Base-by-base conservation (phyloP, 2,797 vertebrate species). In the Sebastes nivosus region DNA sequence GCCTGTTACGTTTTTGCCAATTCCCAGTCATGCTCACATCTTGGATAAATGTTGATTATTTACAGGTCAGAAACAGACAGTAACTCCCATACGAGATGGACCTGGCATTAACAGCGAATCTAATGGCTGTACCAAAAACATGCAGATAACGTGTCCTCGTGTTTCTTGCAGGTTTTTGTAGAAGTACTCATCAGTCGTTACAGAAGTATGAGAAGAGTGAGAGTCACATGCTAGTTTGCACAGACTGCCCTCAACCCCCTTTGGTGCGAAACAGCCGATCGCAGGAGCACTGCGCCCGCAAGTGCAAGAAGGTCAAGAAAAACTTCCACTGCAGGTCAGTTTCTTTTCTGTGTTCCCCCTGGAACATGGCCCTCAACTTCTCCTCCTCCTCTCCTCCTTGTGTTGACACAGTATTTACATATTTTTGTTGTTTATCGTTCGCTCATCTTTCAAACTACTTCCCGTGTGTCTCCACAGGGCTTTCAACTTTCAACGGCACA, bases 401-500 rank as follows among this genome's bases (percentile, higher is more conserved):
- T 20, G 64, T 12, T 18, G 54, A 70, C 52, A 4, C 52, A 32
- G 22, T 91, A 93, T 94, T 92, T 93, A 89, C 88, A 92, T 91
- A 83, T 91, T 90, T 92, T 42, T 52, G 10, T 18, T 82, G 78
- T 88, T 92, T 84, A 90, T 89, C 88, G 50, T 58, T 38, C 18
- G 46, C 16, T 83, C 73, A 93, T 94, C 89, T 88, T 87, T 82
- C 77, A 67, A 87, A 87, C 64, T 64, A 38, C 84, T 93, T 92
- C 90, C 88, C 24, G 61, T 81, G 73, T 81, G 54, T 93, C 66
- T 88, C 84, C 75, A 63, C 96, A 99, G 98, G 95, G 97, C 97
- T 81, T 99, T 99, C 96, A 96, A 97, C 96, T 99, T 97, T 95
- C 97, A 98, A 78, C 97, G 95, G 95, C 95, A 96, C 93, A 96